These are phyloP conservation scores for Aphis craccivora DNA, from an alignment of 1,140 invertebrate species.

Conservation along the genomic window DNA sequence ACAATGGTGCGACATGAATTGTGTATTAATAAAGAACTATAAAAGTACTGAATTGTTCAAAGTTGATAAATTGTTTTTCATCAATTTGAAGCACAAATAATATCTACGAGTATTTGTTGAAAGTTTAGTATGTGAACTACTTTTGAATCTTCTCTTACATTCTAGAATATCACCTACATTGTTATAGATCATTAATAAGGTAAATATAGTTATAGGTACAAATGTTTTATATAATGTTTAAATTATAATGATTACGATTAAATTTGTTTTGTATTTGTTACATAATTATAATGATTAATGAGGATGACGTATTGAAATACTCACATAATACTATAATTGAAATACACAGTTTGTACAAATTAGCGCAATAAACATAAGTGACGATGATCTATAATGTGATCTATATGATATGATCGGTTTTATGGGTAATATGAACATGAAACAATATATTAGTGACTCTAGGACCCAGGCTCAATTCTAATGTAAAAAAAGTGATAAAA, in stretches of 20 bases:
- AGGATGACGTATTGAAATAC: background rate
- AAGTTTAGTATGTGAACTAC: background rate
- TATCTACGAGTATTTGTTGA: background rate
- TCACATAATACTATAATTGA: background rate
- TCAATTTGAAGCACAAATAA: background rate
- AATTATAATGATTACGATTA: background rate
- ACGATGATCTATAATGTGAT: no score
- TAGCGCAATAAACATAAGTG: background rate
- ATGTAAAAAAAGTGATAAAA: no score
- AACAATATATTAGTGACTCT: no score
- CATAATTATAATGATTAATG: no score
- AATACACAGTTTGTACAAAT: background rate
- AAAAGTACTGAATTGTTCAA: background rate
- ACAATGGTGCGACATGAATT: background rate
- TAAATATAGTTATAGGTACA: background rate
- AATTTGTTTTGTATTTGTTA: background rate
- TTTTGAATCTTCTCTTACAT: background rate
- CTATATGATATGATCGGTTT: background rate
- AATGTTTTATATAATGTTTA: background rate
- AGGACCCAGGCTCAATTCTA: no score
- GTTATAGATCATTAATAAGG: background rate
- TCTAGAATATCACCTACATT: background rate
- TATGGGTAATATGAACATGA: background rate
- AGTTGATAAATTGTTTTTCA: background rate
- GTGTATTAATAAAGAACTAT: background rate